Conservation (phyloP, 2,888 invertebrate genomes). For the Lasioglossum vierecki region DNA sequence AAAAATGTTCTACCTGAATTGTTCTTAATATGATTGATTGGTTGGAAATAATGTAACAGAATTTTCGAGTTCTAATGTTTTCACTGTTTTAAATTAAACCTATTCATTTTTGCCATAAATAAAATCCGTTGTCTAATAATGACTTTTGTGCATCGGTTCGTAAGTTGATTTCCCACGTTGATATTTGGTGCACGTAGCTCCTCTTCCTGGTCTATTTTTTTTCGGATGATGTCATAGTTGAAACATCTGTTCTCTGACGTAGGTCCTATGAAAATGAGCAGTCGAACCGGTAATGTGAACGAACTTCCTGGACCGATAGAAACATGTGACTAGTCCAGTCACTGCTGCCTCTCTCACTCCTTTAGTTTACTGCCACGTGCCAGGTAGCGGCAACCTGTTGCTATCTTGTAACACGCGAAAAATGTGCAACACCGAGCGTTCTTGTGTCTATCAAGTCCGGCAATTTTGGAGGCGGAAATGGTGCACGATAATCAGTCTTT, state of each 20-base stretch:
- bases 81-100: too few relatives aligned
- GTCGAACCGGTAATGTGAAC: background rate
- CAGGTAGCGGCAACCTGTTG: slow-evolving; percentile 35
- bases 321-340: background rate
- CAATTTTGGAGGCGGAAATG: slow-evolving; percentile 26
- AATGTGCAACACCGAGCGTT: background rate
- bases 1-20: too few relatives aligned
- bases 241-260: background rate
- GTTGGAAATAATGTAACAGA: too few relatives aligned
- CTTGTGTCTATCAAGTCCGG: background rate
- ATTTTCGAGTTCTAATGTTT: too few relatives aligned
- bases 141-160: too few relatives aligned
- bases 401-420: background rate
- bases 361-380: background rate
- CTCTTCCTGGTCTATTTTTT: background rate
- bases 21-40: too few relatives aligned
- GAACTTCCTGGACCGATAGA: too few relatives aligned
- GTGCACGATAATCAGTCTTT: background rate
- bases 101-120: too few relatives aligned
- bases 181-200: background rate
- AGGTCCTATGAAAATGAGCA: background rate
- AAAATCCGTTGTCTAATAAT: too few relatives aligned
- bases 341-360: background rate
- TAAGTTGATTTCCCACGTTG: background rate
- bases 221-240: background rate